Percentiles rank a stretch among this genome's conserved stretches.
These are phyloP conservation scores for Halcyon senegalensis DNA, from an alignment of 2,113 vertebrate genomes.

Conservation along the genomic window DNA sequence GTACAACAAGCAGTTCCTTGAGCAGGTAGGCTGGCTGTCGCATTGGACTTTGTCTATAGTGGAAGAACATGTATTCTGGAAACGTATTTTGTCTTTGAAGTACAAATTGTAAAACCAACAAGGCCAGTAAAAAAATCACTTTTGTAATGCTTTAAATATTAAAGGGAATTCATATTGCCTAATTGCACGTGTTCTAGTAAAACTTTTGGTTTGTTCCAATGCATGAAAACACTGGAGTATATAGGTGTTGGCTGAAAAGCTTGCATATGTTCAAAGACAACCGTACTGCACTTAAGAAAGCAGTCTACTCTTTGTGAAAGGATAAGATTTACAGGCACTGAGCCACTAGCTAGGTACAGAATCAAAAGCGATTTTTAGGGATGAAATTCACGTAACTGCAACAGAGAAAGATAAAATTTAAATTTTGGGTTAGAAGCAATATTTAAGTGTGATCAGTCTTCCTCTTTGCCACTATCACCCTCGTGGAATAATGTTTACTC, in stretches of 20 bases:
- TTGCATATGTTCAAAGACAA: neutral
- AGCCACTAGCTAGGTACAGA: neutral
- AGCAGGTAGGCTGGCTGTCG: neutral
- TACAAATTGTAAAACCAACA: neutral
- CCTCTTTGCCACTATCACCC: neutral
- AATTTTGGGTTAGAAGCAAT: neutral
- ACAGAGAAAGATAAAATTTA: neutral
- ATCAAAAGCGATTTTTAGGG: neutral
- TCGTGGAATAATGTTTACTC: neutral
- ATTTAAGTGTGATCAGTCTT: neutral
- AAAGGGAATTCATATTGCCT: neutral
- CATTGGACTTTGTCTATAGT: neutral
- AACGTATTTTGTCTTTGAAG: neutral
- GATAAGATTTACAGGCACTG: neutral
- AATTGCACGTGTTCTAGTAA: neutral
- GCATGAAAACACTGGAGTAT: neutral
- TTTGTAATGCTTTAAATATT: neutral
- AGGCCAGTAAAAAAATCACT: neutral
- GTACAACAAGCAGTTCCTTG: neutral
- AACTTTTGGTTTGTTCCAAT: neutral
- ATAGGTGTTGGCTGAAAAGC: neutral
- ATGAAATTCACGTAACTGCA: neutral
- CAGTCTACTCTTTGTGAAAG: neutral
- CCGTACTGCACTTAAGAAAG: neutral
- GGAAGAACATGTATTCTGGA: neutral